phyloP scores from a whole-genome alignment of 2,797 vertebrate species.

The Kryptolebias ocellatus region DNA sequence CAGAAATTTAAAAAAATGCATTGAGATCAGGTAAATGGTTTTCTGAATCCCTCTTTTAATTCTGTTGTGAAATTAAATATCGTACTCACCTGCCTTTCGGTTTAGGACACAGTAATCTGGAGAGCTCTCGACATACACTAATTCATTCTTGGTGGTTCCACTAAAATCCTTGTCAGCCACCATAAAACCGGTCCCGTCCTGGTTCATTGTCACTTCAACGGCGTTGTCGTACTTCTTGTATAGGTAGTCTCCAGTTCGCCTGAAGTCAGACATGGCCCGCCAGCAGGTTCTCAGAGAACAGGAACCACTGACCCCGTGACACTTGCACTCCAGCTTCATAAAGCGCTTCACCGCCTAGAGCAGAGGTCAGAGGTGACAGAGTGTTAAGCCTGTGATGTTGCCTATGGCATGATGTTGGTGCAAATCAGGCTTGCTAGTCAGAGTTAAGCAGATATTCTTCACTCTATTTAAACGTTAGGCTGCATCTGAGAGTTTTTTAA shows the following conservation, averaged over 20 bases:
- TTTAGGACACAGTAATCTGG: constrained; percentile 97
- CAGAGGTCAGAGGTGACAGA: constrained; percentile 69
- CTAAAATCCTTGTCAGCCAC: constrained; percentile 91
- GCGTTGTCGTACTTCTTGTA: constrained; percentile 94
- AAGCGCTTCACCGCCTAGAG: constrained; percentile 95
- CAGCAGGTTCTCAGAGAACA: constrained; percentile 97
- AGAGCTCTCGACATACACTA: constrained; percentile 97
- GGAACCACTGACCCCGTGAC: constrained; percentile 96
- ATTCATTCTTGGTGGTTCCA: constrained; percentile 91
- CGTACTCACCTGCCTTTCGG: constrained; percentile 87
- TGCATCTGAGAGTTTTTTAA: background rate
- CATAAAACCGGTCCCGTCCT: constrained; percentile 94
- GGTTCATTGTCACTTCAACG: constrained; percentile 96
- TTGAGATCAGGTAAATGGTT: background rate
- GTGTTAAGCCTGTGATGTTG: constrained; percentile 55
- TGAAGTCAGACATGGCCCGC: constrained; percentile 95
- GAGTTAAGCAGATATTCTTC: constrained; percentile 2
- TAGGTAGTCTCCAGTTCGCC: constrained; percentile 93
- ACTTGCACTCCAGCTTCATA: constrained; percentile 98
- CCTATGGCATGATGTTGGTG: constrained; percentile 35
- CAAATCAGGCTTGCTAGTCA: constrained; percentile 23
- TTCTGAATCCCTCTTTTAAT: background rate
- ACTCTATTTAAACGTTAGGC: background rate
- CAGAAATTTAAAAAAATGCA: background rate
- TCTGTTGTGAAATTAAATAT: background rate